Evolutionary conservation across 92 coral and sea anemone genomes (phyloP), one percentile per base, ranked within the genome.

Genomic region (Parazoanthus darwini): DNA sequence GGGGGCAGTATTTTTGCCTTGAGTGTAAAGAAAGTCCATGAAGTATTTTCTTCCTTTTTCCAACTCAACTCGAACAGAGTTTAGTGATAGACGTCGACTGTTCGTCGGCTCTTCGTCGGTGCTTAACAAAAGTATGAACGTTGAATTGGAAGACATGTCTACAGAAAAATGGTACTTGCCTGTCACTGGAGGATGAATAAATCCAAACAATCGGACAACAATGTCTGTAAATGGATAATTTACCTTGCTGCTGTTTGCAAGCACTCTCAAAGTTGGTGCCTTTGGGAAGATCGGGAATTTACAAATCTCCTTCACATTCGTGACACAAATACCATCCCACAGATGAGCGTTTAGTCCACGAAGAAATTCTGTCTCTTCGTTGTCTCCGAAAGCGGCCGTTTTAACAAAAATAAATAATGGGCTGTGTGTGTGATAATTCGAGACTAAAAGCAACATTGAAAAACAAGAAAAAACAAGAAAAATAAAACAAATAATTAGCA

Each of bases 201-300:
- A 90, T 5, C 93, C 93, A 77, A 90, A 90, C 50, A 90, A 67
- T 33, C 90, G 39, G n/a, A 39, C 37, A 38, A 74, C 77, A 87
- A 87, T 43, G 44, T 66, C 67, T 54, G 63, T 81, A 29, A 71
- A 29, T 7, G 87, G 65, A 8, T 44, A 68, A n/a, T 20, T 29
- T 42, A 71, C 44, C 36, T 25, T 46, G 78, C 58, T 42, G 2
- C 42, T 68, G 42, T 70, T 43, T 14, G 42, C 67, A 44, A 84
- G 25, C 16, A 70, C 66, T 84, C 87, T 84, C 26, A 70, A 25
- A 25, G 78, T 26, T 11, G 87, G 87, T 18, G 87, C 78, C 18
- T n/a, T 29, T 43, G 87, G 87, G 23, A 84, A 84, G 7, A 84
- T 70, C 6, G 87, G 87, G 2, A 84, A 9, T 70, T 84, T 68